Evolutionary conservation across 2,797 vertebrate species (phyloP), one percentile per base, ranked within the genome.

Genomic region (Enteromius paludinosus): DNA sequence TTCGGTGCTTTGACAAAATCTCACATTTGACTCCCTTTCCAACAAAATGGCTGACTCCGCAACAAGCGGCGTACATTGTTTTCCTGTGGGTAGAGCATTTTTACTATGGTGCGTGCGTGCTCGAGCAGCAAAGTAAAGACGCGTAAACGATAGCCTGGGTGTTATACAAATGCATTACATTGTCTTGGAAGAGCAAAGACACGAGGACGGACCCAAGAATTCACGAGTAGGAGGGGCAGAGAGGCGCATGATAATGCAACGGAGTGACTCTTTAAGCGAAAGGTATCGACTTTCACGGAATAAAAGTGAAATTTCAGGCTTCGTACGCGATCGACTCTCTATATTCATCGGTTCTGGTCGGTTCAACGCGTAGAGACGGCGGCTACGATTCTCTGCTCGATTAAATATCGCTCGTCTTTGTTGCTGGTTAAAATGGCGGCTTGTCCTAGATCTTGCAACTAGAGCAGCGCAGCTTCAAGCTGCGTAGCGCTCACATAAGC

Each of bases 361-460:
- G 10, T 17, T 7, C 20, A 12, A 38, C 4, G 5, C 11, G 17
- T 5, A 17, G 7, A 41, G 35, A 8, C 45, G 64, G 12, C 41
- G 20, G 20, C 7, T 41, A 8, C 17, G 33, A 25, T 61, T 49
- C 35, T 61, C 20, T 68, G 43, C 62, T 77, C 79, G 76, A 47
- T 84, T 84, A 81, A 78, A 85, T 20, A 69, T 74, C 68, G 87
- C 83, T 79, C 79, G 92, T 87, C 94, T 94, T 96, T 95, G 93
- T 94, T 94, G 93, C 92, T 92, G 86, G 76, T 90, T 94, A 96
- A 96, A 95, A 96, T 96, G 95, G 95, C 95, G 94, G 93, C 95
- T 87, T 93, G 94, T 94, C 94, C 94, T 92, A 94, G 91, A 93
- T 95, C 89, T 92, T 79, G 84, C 89, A 93, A 94, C 89, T 93